Conservation (phyloP, 2,797 vertebrate genomes). For the Bufotes viridis region DNA sequence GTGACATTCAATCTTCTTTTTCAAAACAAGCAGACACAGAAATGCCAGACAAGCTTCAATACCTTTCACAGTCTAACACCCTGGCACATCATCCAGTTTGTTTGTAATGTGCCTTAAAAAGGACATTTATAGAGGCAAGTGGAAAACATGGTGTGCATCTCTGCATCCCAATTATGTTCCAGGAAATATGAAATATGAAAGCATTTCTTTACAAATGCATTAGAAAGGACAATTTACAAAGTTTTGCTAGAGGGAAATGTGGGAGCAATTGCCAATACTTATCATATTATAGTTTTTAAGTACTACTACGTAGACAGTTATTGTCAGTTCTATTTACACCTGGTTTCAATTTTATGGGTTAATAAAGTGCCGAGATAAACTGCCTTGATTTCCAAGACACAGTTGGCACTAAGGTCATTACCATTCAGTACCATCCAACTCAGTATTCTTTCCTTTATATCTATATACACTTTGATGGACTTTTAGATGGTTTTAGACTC, state of each 20-base stretch:
- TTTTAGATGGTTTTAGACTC: not conserved
- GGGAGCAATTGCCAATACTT: not conserved
- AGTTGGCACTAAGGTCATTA: not conserved
- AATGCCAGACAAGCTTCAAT: slow-evolving; percentile 61
- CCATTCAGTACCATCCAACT: not conserved
- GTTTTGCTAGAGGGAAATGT: not conserved
- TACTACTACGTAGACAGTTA: not conserved
- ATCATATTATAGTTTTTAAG: not conserved
- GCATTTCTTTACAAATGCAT: not conserved
- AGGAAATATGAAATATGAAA: slow-evolving; percentile 26
- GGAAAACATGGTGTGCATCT: slow-evolving; percentile 34
- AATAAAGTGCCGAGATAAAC: not conserved
- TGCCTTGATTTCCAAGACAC: not conserved
- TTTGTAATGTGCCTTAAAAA: slow-evolving; percentile 49
- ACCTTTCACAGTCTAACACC: slow-evolving; percentile 61
- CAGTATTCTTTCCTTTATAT: not conserved
- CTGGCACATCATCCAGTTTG: slow-evolving; percentile 49
- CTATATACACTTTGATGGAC: not conserved
- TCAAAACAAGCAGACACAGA: slow-evolving; percentile 46
- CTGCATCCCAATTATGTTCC: slow-evolving; percentile 34
- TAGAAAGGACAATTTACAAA: not conserved
- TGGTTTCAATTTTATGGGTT: too few relatives aligned
- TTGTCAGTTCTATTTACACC: not conserved
- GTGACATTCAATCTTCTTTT: slow-evolving; percentile 57
- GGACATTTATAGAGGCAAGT: slow-evolving; percentile 52